Base-by-base conservation (phyloP, 2,888 invertebrate species). In the Chrysodeixis includens region DNA sequence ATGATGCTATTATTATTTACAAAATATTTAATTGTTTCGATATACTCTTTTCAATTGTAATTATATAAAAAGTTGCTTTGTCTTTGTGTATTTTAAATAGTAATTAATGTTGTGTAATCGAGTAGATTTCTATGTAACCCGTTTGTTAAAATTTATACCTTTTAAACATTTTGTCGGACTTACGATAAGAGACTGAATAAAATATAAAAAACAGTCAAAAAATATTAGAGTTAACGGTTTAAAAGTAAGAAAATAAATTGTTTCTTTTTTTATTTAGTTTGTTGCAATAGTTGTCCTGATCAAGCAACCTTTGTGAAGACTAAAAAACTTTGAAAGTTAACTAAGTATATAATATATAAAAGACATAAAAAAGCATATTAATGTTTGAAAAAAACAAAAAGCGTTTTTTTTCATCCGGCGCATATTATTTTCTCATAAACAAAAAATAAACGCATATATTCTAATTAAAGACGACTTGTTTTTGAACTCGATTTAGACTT, bases 161-260 rank as follows among this genome's bases (percentile, higher is more conserved):
- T 53, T 26, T 59, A 66, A 64, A 59, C 51, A 20, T 69, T 69
- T 73, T 20, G 65, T 73, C 67, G 44, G 30, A 76, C 73, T 61
- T 72, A 62, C 44, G 62, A 46, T 76, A 55, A 66, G 77, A 77
- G 77, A 77, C 77, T 77, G 77, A 77, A 63, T 55, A 40, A 52
- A 22, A 55, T 1, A 56, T 62, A 14, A 40, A n/a, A 52, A 65
- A 51, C 57, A 73, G 69, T 73, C 78, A 64, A 73, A 64, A 57
- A 49, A 12, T 22, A 40, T 7, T 18, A 46, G 35, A 51, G 35
- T 53, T n/a, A 0, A 64, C 14, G 56, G 46, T 26, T 0, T 46
- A 40, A 44, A 55, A 55, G 14, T 10, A 44, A 20, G 56, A 55
- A n/a, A 30, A 56, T 60, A 54, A 62, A 16, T 66, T 51, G 22